Evolutionary conservation across 2,113 vertebrate genomes (phyloP), one percentile per base, ranked within the genome.

Genomic region (Labeo catla): DNA sequence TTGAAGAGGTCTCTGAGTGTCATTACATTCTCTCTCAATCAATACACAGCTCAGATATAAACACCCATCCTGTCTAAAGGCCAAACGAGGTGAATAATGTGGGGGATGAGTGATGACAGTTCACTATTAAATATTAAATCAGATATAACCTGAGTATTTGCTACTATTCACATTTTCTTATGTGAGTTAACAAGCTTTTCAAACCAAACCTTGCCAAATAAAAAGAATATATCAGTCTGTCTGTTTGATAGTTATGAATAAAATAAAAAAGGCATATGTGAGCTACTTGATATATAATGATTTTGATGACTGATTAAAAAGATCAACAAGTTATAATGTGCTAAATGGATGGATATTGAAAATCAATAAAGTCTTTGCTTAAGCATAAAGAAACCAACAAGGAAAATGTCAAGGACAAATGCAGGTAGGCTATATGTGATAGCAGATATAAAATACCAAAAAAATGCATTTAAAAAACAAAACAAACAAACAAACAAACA

Each of bases 1-100:
- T 86, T 84, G 72, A 84, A 86, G 86, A 91, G 88, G 87, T 86
- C 87, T 89, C 54, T 66, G 83, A 86, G 86, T 86, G 85, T 90
- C 84, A 87, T 89, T 90, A 86, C 84, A 89, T 84, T 85, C 82
- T 52, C 84, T 86, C 66, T 65, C 83, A 76, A 89, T 89, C 87
- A 86, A 88, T 90, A 87, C 59, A 74, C 50, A 39, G 76, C 87
- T 86, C 86, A 81, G 36, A 86, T 87, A 68, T 86, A 90, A 88
- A 90, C 88, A 81, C 88, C 73, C 68, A 86, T 70, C 47, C 43
- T 76, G 84, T 87, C 90, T 76, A 39, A 72, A 87, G 82, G 86
- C 59, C 81, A 83, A 80, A 85, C 34, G 65, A 87, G 86, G 86
- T 88, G 85, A 88, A 85, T 13, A 81, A 59, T 79, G 70, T 86